phyloP scores from a whole-genome alignment of 2,797 vertebrate genomes.

The Acanthurus tractus region DNA sequence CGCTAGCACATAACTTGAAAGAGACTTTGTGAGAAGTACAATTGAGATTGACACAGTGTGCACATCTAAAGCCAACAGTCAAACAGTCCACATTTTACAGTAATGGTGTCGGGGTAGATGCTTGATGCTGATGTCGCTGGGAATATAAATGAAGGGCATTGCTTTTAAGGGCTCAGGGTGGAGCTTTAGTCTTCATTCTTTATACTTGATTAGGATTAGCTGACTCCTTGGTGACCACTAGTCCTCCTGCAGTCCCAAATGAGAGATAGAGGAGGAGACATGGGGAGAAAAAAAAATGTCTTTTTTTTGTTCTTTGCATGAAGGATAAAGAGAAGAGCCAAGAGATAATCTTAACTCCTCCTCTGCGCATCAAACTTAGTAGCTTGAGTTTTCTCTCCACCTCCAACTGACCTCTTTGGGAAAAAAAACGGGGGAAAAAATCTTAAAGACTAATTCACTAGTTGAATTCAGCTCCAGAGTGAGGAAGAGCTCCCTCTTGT shows the following conservation, averaged over 20 bases:
- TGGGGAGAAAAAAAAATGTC: constrained; percentile 9
- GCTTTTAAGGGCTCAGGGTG: constrained; percentile 25
- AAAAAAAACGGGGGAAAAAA: constrained; percentile 14
- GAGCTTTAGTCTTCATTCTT: constrained; percentile 45
- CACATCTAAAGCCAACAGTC: constrained; percentile 37
- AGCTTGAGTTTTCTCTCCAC: constrained; percentile 31
- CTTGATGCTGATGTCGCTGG: constrained; percentile 30
- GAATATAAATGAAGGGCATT: constrained; percentile 55
- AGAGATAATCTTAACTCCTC: constrained; percentile 48
- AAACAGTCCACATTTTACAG: constrained; percentile 35
- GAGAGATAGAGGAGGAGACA: constrained; percentile 21
- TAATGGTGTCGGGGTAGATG: constrained; percentile 15
- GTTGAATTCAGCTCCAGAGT: constrained; percentile 19
- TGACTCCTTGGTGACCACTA: constrained; percentile 46
- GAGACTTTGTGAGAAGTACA: constrained; percentile 46
- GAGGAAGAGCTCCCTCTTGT: constrained; percentile 56
- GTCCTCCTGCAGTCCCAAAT: constrained; percentile 39
- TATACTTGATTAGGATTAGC: constrained; percentile 65
- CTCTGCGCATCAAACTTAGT: constrained; percentile 34
- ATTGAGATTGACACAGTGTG: constrained; percentile 50
- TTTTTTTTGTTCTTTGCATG: constrained; percentile 36
- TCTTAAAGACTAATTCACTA: constrained; percentile 20
- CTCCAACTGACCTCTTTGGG: constrained; percentile 20
- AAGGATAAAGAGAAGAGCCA: constrained; percentile 41
- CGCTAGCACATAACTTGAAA: constrained; percentile 58